Conservation (phyloP, 2,797 vertebrate species). For the Amblyopsis hoosieri region DNA sequence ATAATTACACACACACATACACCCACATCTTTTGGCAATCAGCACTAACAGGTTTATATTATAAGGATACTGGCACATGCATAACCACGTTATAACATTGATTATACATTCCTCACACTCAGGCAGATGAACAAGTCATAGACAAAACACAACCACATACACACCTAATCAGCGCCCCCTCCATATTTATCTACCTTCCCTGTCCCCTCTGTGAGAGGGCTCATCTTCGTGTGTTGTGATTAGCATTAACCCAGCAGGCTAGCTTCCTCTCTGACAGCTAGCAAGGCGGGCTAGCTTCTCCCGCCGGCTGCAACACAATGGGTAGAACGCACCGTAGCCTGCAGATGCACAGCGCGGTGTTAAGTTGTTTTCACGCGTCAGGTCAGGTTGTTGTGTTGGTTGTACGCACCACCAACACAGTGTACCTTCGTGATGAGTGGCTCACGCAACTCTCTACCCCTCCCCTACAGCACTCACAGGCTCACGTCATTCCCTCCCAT, state of each 20-base stretch:
- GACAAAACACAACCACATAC: background rate
- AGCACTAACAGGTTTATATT: background rate
- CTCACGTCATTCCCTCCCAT: too few species aligned
- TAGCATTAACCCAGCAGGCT: background rate
- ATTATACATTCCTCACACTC: too few species aligned
- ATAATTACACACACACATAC: background rate
- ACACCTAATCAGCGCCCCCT: background rate
- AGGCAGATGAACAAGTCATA: too few species aligned
- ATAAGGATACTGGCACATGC: background rate
- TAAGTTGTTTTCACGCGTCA: too few species aligned
- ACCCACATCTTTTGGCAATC: background rate
- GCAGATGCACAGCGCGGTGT: too few species aligned
- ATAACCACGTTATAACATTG: too few species aligned
- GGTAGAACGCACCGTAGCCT: background rate
- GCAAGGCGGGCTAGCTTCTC: background rate
- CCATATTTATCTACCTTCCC: background rate
- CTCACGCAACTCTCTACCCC: too few species aligned
- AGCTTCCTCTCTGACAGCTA: slow-evolving; percentile 1
- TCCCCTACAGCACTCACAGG: too few species aligned
- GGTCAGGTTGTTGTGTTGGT: too few species aligned
- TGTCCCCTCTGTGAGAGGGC: background rate
- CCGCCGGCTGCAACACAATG: background rate
- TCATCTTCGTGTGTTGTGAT: background rate
- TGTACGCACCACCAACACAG: too few species aligned
- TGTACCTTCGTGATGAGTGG: too few species aligned